phyloP scores from a whole-genome alignment of 2,888 invertebrate species.

The Apamea crenata region DNA sequence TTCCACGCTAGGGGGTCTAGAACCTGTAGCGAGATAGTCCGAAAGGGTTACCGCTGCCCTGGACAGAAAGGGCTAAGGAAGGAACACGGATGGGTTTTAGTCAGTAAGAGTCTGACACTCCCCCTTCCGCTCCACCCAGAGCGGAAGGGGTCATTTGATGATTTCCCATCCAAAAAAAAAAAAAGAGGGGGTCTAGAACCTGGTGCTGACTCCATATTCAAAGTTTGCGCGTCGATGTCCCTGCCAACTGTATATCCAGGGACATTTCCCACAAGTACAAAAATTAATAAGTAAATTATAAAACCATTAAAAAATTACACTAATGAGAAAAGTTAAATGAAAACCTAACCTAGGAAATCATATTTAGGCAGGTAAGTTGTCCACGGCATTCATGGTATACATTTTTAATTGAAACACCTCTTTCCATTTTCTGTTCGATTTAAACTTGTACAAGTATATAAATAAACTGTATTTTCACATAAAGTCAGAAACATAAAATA shows the following conservation, averaged over 20 bases:
- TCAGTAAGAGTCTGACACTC: too few species aligned
- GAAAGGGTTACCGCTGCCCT: too few species aligned
- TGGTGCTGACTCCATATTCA: too few species aligned
- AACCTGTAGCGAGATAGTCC: too few species aligned
- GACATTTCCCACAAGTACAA: neutral
- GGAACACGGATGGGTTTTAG: too few species aligned
- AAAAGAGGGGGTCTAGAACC: too few species aligned
- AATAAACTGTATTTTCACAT: neutral
- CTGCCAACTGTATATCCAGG: neutral
- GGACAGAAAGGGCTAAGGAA: too few species aligned
- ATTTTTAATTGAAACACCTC: conserved; percentile 39
- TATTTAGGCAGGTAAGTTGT: conserved; percentile 40
- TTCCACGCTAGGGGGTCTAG: too few species aligned
- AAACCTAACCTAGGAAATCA: conserved; percentile 28
- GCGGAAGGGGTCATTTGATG: too few species aligned
- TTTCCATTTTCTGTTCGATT: conserved; percentile 17
- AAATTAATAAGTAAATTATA: neutral
- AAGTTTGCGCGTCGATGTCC: too few species aligned
- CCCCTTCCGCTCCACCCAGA: too few species aligned
- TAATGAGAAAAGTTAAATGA: conserved; percentile 55
- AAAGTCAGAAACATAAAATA: neutral
- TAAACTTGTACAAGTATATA: neutral
- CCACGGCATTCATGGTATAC: conserved; percentile 22
- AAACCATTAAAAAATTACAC: conserved; percentile 33
- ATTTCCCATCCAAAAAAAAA: too few species aligned